phyloP scores from a whole-genome alignment of 1,140 invertebrate genomes.

The Lepidotrigona ventralis region DNA sequence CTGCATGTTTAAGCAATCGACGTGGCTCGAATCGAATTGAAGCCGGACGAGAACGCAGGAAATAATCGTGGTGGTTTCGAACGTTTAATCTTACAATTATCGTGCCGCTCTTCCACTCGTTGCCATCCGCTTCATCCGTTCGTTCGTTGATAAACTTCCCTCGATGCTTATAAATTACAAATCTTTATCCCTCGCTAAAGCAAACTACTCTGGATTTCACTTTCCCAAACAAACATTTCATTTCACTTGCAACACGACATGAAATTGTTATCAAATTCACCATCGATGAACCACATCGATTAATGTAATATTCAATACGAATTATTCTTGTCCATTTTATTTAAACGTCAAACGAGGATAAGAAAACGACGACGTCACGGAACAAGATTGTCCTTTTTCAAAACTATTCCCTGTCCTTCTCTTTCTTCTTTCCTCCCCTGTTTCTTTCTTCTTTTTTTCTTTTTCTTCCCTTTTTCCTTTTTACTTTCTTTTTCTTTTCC shows the following conservation, averaged over 20 bases:
- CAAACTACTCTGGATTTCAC: background rate
- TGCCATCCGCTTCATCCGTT: background rate
- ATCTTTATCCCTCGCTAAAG: background rate
- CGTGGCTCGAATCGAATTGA: conserved; percentile 45
- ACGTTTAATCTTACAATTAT: conserved; percentile 45
- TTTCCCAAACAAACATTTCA: background rate
- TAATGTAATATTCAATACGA: background rate
- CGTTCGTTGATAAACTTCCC: background rate
- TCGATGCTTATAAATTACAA: background rate
- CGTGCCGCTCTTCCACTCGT: conserved; percentile 1
- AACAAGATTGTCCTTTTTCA: conserved; percentile 28
- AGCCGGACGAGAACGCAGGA: conserved; percentile 15
- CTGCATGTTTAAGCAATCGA: conserved; percentile 48
- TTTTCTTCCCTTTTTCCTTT: background rate
- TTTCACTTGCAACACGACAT: background rate
- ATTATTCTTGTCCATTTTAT: background rate
- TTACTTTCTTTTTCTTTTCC: too few relatives aligned
- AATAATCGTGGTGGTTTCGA: conserved; percentile 37
- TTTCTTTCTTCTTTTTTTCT: background rate
- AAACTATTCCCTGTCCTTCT: conserved; percentile 15
- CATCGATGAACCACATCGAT: background rate
- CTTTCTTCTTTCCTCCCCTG: background rate
- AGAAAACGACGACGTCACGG: background rate
- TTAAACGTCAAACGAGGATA: background rate
- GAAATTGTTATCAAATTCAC: background rate